These are phyloP conservation scores for Calypte anna DNA, from an alignment of 2,113 vertebrate genomes.

Conservation along the genomic window DNA sequence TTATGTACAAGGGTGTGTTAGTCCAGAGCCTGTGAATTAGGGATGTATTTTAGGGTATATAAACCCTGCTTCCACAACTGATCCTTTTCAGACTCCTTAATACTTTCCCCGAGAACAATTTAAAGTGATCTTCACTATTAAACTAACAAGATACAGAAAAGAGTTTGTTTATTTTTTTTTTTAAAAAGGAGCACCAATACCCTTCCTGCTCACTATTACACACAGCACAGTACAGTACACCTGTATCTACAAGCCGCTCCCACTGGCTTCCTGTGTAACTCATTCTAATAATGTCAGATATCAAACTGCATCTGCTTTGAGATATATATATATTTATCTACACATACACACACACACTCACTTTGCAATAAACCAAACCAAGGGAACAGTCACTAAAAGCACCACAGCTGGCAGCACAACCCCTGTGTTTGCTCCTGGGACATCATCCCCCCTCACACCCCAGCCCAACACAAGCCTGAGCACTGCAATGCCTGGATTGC, in stretches of 20 bases:
- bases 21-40: background rate
- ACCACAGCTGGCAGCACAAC: background rate
- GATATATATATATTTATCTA: no score
- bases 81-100: background rate
- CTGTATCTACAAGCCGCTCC: background rate
- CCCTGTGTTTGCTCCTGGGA: background rate
- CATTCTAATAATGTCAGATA: background rate
- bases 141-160: background rate
- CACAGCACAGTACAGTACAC: background rate
- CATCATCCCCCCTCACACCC: accelerated
- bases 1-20: accelerated
- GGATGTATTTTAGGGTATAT: background rate
- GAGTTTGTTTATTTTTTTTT: background rate
- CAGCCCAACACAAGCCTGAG: background rate
- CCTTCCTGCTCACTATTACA: background rate
- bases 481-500: background rate
- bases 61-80: background rate
- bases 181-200: background rate
- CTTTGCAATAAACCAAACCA: background rate
- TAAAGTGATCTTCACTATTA: background rate
- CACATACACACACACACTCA: background rate
- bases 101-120: background rate
- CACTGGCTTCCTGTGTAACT: background rate
- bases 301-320: background rate
- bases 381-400: background rate